Evolutionary conservation across 2,888 invertebrate genomes (phyloP).

Genomic region (Shargacucullia verbasci): DNA sequence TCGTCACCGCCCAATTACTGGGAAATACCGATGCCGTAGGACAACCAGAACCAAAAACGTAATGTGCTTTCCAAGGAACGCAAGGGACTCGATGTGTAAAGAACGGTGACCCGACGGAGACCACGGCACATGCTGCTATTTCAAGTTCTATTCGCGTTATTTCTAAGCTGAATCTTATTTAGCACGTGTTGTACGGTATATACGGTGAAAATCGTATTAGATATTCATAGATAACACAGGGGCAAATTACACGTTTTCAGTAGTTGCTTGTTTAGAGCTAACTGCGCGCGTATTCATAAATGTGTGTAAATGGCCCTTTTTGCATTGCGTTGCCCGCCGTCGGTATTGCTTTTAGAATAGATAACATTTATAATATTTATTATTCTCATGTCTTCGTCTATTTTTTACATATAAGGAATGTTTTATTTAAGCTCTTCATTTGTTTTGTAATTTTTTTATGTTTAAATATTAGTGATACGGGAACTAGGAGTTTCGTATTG

Average conservation of each 20-base stretch:
- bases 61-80: no score
- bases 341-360: background rate
- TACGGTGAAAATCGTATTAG: conserved; percentile 20
- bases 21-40: no score
- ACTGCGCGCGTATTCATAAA: conserved; percentile 6
- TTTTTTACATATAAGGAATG: background rate
- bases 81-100: no score
- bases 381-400: background rate
- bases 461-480: background rate
- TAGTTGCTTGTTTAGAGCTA: conserved; percentile 46
- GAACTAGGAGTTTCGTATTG: no score
- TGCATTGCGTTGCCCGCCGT: background rate
- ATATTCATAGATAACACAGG: conserved; percentile 42
- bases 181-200: conserved; percentile 5
- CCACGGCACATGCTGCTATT: no score
- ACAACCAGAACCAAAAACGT: no score
- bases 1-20: no score
- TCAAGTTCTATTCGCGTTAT: no score
- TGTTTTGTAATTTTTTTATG: background rate
- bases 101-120: no score
- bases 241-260: conserved; percentile 34
- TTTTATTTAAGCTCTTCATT: background rate
- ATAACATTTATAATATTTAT: background rate
- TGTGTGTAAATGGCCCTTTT: conserved; percentile 10
- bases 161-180: no score